Conservation (phyloP, 2,113 vertebrate genomes). For the Aix galericulata region DNA sequence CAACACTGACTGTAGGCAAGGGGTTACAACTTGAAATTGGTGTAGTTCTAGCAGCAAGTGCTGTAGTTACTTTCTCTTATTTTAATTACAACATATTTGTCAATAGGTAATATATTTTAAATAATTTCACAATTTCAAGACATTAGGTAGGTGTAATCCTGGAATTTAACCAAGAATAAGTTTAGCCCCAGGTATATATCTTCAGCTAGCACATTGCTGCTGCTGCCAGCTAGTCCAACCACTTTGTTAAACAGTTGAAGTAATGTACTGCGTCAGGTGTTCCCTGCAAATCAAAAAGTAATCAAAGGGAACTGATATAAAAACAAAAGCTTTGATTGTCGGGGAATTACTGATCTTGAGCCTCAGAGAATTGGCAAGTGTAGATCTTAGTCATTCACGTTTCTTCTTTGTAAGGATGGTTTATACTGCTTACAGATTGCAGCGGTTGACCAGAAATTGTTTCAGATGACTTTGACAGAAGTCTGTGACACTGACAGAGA, state of each 20-base stretch:
- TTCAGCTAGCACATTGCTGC: background rate
- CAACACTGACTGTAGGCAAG: background rate
- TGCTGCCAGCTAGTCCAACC: background rate
- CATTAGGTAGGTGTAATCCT: background rate
- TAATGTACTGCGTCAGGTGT: background rate
- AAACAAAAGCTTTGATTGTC: background rate
- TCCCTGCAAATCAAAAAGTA: background rate
- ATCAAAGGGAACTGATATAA: background rate
- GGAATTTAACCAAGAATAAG: background rate
- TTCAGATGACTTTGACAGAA: background rate
- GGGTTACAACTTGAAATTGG: background rate
- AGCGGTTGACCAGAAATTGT: background rate
- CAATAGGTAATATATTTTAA: background rate
- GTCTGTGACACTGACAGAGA: background rate
- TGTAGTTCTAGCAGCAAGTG: background rate
- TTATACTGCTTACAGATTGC: background rate
- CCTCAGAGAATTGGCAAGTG: background rate
- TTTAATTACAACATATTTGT: background rate
- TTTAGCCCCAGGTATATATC: background rate
- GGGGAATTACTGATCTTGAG: background rate
- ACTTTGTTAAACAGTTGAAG: background rate
- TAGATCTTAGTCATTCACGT: background rate
- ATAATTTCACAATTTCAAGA: background rate
- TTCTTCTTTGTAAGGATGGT: background rate
- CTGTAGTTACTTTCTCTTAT: rapidly evolving